Percentiles rank a stretch among this genome's conserved stretches.
Evolutionary conservation across 2,797 vertebrate genomes (phyloP).

Genomic region (Coccyzus lansbergi): DNA sequence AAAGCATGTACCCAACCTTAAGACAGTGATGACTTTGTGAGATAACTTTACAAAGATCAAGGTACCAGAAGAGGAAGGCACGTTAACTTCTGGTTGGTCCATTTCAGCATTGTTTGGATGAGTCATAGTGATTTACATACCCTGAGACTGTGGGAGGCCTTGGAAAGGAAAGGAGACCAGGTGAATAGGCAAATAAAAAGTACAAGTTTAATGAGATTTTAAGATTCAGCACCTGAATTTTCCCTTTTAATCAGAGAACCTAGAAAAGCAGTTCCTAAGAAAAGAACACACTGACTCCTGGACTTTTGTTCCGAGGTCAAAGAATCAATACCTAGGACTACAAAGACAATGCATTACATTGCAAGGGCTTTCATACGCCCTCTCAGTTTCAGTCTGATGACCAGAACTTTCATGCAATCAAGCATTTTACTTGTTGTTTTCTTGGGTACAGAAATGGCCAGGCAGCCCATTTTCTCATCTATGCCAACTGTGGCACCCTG

Average conservation of each 20-base stretch:
- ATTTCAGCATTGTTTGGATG: slow-evolving; percentile 23
- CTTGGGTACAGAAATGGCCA: not conserved
- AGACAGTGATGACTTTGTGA: not conserved
- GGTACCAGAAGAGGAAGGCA: slow-evolving; percentile 67
- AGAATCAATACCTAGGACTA: not conserved
- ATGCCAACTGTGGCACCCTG: not conserved
- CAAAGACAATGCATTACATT: not conserved
- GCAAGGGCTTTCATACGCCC: not conserved
- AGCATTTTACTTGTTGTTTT: not conserved
- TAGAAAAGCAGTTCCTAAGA: not conserved
- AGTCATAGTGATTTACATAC: slow-evolving; percentile 34
- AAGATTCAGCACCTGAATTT: slow-evolving; percentile 45
- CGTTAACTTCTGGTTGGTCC: slow-evolving; percentile 65
- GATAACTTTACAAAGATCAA: slow-evolving; percentile 61
- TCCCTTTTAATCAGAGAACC: not conserved
- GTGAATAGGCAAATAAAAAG: slow-evolving; percentile 9
- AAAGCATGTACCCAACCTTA: not conserved
- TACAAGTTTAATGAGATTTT: slow-evolving; percentile 42
- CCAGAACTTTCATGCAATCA: not conserved
- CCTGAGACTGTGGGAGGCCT: slow-evolving; percentile 61
- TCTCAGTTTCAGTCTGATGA: not conserved
- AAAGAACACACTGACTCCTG: not conserved
- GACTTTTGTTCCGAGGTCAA: not conserved
- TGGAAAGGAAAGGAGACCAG: not conserved
- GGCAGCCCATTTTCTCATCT: not conserved